A percentile compares a stretch with the other conserved stretches of the same genome.
phyloP scores from a whole-genome alignment of 1,140 invertebrate genomes.

The Diorhabda sublineata region DNA sequence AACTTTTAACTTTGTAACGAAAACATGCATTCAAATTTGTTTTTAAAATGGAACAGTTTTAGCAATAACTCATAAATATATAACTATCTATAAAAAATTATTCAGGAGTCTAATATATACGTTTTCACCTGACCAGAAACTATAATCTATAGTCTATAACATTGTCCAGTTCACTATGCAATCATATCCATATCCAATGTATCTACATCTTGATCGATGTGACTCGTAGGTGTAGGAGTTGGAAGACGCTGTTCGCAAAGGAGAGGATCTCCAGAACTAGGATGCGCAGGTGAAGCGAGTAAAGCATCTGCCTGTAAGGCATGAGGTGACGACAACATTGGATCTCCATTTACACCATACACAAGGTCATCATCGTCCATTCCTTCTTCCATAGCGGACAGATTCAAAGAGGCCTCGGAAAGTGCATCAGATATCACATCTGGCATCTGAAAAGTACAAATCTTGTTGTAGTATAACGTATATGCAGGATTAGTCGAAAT shows the following conservation, averaged over 20 bases:
- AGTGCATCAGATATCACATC: slow-evolving; percentile 55
- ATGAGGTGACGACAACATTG: slow-evolving; percentile 54
- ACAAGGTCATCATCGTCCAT: slow-evolving; percentile 77
- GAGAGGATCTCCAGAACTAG: slow-evolving; percentile 35
- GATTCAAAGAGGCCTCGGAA: slow-evolving; percentile 56
- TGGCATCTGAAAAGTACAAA: slow-evolving; percentile 49
- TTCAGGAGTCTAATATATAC: too few species aligned
- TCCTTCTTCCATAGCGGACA: slow-evolving; percentile 71
- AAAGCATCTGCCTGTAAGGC: slow-evolving; percentile 39
- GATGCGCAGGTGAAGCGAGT: slow-evolving; percentile 37
- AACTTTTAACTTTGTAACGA: too few species aligned
- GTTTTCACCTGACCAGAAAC: too few species aligned
- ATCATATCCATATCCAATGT: slow-evolving; percentile 48
- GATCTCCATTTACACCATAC: slow-evolving; percentile 58
- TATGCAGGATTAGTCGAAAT: not conserved
- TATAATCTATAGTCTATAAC: too few species aligned
- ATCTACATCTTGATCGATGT: slow-evolving; percentile 44
- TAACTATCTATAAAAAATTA: too few species aligned
- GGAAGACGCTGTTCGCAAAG: slow-evolving; percentile 41
- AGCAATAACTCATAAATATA: too few species aligned
- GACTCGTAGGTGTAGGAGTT: slow-evolving; percentile 41
- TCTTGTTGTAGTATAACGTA: slow-evolving; percentile 10
- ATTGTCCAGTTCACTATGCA: slow-evolving; percentile 28
- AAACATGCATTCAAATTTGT: too few species aligned
- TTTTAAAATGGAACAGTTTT: too few species aligned